These are phyloP conservation scores for Prionchulus punctatus DNA, from an alignment of 2,888 invertebrate genomes.

Conservation along the genomic window DNA sequence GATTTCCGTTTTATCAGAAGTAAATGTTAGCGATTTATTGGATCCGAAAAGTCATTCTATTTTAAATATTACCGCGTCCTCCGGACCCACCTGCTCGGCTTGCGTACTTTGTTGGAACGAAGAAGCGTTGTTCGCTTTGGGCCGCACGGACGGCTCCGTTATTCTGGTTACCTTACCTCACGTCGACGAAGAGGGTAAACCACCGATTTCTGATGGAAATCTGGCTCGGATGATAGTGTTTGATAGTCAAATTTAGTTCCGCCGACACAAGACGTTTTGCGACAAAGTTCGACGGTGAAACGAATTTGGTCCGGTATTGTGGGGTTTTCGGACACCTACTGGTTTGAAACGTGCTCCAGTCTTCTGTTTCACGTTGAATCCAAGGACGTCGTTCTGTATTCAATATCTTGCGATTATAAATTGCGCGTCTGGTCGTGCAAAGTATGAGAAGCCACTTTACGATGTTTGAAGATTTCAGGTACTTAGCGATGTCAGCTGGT, in stretches of 20 bases:
- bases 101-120: background rate
- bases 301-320: too few species aligned
- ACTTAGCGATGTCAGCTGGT: too few species aligned
- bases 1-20: background rate
- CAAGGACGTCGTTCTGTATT: background rate
- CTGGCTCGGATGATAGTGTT: too few species aligned
- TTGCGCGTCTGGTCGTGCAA: slow-evolving; percentile 2
- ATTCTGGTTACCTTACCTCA: background rate
- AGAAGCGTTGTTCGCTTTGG: slow-evolving; percentile 1
- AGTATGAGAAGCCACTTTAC: too few species aligned
- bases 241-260: background rate
- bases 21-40: background rate
- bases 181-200: background rate
- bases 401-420: background rate
- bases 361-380: too few species aligned
- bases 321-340: too few species aligned
- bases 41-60: background rate
- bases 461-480: too few species aligned
- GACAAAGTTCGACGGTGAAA: background rate
- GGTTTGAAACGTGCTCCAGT: too few species aligned
- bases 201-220: too few species aligned
- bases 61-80: background rate
- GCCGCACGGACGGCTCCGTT: background rate
- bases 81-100: background rate
- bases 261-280: background rate